These are phyloP conservation scores for Aphis gossypii DNA, from an alignment of 1,140 invertebrate genomes.

Conservation along the genomic window DNA sequence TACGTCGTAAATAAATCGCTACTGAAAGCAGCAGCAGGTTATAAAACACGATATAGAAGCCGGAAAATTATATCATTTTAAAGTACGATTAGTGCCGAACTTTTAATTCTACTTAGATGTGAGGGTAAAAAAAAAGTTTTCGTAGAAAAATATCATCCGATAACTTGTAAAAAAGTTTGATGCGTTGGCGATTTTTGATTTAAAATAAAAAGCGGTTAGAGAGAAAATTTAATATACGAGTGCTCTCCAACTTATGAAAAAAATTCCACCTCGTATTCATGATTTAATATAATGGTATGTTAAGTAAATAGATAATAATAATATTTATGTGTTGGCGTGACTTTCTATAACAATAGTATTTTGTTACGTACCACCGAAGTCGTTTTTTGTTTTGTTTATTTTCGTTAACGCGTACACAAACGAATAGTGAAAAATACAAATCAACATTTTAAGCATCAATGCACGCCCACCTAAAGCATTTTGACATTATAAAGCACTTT, in stretches of 20 bases:
- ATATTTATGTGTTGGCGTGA: background rate
- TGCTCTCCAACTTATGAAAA: background rate
- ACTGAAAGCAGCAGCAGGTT: background rate
- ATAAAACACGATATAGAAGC: background rate
- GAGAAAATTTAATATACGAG: background rate
- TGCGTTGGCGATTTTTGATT: background rate
- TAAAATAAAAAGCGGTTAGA: background rate
- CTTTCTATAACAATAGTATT: background rate
- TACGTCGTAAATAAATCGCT: background rate
- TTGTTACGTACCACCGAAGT: background rate
- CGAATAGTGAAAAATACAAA: background rate
- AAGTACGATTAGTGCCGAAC: background rate
- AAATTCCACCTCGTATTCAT: background rate
- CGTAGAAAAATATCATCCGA: too few relatives aligned
- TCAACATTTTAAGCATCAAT: conserved; percentile 6
- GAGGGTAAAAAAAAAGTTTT: background rate
- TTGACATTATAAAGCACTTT: conserved; percentile 20
- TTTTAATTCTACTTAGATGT: background rate
- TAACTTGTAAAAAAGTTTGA: background rate
- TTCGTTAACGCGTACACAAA: conserved; percentile 7
- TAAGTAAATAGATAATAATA: background rate
- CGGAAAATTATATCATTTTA: background rate
- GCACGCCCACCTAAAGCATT: background rate
- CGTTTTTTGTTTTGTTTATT: background rate
- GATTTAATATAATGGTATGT: background rate